Evolutionary conservation across 2,113 vertebrate species (phyloP), one percentile per base, ranked within the genome.

Genomic region (Penelope pileata): DNA sequence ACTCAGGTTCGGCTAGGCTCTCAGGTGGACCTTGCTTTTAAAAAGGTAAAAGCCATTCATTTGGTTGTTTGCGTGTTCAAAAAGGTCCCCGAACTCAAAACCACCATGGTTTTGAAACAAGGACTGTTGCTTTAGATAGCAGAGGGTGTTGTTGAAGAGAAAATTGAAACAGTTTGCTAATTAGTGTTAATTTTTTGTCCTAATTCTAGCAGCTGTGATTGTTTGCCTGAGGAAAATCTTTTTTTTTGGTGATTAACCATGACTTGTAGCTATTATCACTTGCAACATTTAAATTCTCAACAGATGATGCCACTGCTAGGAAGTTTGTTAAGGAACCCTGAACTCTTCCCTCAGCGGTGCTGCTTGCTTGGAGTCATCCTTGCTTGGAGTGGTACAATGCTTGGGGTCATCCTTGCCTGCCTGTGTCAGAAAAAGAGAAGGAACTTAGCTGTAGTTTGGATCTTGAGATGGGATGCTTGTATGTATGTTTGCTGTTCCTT

Each of bases 151-250:
- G 38, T 70, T 18, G 29, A 88, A 91, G 29, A 91, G 34, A 47
- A 88, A 80, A 59, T 9, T 59, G 42, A 30, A n/a, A 29, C 5
- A 54, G 22, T 60, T 76, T 68, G 32, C 24, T 64, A 80, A 53
- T 12, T 36, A 51, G 36, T 5, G 7, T 80, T 86, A 59, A 19
- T 36, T 91, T 94, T 59, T 86, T 32, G 23, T 47, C 19, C 16
- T 32, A 30, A 7, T 66, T 77, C n/a, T 48, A 58, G 51, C 30
- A 89, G 47, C 45, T 48, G 7, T 58, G 19, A 38, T 72, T 8
- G 24, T 45, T 93, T 90, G 38, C 43, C 43, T 64, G 63, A 91
- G 36, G 29, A 91, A 53, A 60, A 48, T 50, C 36, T 90, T 92
- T 12, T 22, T 23, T 69, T 58, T 72, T 68, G 64, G 11, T 86